Evolutionary conservation across 2,113 vertebrate species (phyloP).

Genomic region (Gopherus evgoodei): DNA sequence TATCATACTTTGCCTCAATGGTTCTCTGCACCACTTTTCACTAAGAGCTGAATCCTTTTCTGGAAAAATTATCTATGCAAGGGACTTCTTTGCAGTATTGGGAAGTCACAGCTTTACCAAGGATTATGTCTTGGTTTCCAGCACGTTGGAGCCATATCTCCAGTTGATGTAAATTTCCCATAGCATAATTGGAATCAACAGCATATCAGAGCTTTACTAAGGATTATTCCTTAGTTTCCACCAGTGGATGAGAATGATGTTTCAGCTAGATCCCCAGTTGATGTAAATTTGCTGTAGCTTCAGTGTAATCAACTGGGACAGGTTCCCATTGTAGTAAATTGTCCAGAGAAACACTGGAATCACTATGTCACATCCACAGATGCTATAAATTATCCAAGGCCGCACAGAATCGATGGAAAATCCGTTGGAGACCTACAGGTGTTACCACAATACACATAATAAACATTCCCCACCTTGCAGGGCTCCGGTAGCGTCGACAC

Average conservation of each 20-base stretch:
- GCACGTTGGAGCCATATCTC: background rate
- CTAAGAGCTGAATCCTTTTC: background rate
- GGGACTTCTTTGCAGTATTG: background rate
- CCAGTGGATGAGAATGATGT: background rate
- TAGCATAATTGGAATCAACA: background rate
- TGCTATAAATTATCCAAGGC: too few species aligned
- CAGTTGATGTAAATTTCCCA: background rate
- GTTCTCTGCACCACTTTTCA: too few species aligned
- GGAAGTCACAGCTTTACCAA: background rate
- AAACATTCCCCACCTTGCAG: background rate
- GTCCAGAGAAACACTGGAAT: too few species aligned
- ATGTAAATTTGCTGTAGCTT: background rate
- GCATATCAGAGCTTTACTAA: too few species aligned
- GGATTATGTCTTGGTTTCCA: too few species aligned
- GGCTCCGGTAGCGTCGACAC: background rate
- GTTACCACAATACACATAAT: too few species aligned
- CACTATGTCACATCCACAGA: too few species aligned
- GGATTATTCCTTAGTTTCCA: background rate
- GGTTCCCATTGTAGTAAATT: too few species aligned
- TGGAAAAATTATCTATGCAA: background rate
- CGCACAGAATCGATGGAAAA: accelerated
- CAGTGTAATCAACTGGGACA: too few species aligned
- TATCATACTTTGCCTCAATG: background rate
- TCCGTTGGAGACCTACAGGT: too few species aligned
- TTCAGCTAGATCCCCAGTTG: background rate